A percentile compares a stretch with the other conserved stretches of the same genome.
These are phyloP conservation scores for Drosophila eohydei DNA, from an alignment of 2,888 invertebrate species.

Conservation along the genomic window DNA sequence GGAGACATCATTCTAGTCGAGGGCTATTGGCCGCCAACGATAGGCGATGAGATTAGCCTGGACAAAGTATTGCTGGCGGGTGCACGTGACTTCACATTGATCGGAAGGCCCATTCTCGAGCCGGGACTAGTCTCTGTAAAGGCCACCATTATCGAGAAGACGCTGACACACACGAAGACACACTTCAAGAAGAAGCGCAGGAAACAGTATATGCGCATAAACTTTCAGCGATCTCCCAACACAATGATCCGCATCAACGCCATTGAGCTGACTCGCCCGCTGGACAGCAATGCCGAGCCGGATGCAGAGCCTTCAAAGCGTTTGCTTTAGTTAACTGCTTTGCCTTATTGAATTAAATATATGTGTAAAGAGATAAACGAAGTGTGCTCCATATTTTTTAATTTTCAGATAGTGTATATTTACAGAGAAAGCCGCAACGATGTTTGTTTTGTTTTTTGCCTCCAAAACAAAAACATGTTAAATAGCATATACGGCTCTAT, in stretches of 20 bases:
- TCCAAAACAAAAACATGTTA: not conserved
- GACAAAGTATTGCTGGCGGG: conserved; percentile 94
- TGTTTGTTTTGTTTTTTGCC: not conserved
- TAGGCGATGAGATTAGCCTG: conserved; percentile 91
- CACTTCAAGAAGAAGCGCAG: conserved; percentile 91
- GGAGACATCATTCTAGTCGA: conserved; percentile 94
- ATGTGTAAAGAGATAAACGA: conserved; percentile 10
- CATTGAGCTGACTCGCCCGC: conserved; percentile 87
- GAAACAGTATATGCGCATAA: conserved; percentile 91
- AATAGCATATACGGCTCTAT: not conserved
- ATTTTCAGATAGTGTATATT: not conserved
- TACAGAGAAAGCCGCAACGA: no score
- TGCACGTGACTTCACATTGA: conserved; percentile 91
- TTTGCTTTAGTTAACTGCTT: conserved; percentile 56
- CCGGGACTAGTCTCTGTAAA: conserved; percentile 90
- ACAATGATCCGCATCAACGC: conserved; percentile 92
- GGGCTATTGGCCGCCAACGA: conserved; percentile 93
- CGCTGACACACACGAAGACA: conserved; percentile 91
- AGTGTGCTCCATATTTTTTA: not conserved
- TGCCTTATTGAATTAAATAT: conserved; percentile 28
- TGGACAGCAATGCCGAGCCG: conserved; percentile 48
- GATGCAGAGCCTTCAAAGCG: conserved; percentile 44
- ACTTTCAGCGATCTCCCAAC: conserved; percentile 89
- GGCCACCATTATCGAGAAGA: conserved; percentile 94
- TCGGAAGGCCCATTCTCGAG: conserved; percentile 92